These are phyloP conservation scores for Ptiloglossa arizonensis DNA, from an alignment of 1,140 invertebrate species.

Conservation along the genomic window DNA sequence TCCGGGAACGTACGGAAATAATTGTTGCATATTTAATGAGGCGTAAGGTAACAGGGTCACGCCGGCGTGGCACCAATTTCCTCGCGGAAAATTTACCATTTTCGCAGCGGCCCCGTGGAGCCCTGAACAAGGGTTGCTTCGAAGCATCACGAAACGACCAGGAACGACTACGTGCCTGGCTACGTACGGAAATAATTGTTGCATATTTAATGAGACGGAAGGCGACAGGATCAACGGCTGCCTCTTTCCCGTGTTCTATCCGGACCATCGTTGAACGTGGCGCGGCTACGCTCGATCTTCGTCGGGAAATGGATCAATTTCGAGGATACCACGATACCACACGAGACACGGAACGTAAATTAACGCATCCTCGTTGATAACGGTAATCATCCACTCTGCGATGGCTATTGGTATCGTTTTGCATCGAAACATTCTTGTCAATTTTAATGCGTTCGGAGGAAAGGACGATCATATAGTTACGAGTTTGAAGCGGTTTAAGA, in stretches of 20 bases:
- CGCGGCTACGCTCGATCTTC: slow-evolving; percentile 28
- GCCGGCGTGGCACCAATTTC: slow-evolving; percentile 52
- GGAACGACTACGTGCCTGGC: slow-evolving; percentile 51
- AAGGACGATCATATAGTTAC: no score
- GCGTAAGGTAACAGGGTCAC: slow-evolving; percentile 54
- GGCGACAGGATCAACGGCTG: slow-evolving; percentile 41
- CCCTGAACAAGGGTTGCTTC: slow-evolving; percentile 50
- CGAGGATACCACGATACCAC: no score
- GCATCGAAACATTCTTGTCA: no score
- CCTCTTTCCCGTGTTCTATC: slow-evolving; percentile 41
- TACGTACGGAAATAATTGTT: slow-evolving; percentile 69
- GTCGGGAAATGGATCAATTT: slow-evolving; percentile 49
- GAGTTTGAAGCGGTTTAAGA: no score
- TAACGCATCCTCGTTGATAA: no score
- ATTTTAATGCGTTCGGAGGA: no score
- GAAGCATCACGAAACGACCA: slow-evolving; percentile 43
- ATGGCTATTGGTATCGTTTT: no score
- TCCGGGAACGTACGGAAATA: slow-evolving; percentile 55
- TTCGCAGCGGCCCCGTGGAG: slow-evolving; percentile 34
- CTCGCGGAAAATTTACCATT: slow-evolving; percentile 61
- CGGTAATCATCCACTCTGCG: no score
- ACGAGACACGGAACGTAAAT: no score
- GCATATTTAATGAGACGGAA: slow-evolving; percentile 68
- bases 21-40: slow-evolving; percentile 70
- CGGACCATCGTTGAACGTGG: slow-evolving; percentile 14